Evolutionary conservation across 23 tunicate genomes (phyloP).

Genomic region (Halocynthia roretzi): DNA sequence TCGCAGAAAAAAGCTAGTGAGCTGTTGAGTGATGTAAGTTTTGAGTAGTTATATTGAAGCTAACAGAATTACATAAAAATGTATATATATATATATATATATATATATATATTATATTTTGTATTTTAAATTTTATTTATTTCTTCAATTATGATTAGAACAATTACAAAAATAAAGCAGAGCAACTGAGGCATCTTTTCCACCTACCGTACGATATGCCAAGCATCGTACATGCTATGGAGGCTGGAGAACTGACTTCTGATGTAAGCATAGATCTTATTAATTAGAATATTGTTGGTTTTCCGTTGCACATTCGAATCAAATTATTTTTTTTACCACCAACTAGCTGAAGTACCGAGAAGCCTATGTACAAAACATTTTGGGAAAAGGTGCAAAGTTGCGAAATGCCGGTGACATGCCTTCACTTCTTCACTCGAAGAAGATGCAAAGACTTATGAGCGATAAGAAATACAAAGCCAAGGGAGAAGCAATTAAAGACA

Average conservation of each 20-base stretch:
- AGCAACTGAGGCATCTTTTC: slow-evolving; percentile 30
- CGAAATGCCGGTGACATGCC: slow-evolving; percentile 42
- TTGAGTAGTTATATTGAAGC: background rate
- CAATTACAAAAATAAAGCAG: slow-evolving; percentile 65
- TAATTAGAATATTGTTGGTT: background rate
- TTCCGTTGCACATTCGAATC: background rate
- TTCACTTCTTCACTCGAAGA: slow-evolving; percentile 58
- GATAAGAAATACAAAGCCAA: slow-evolving; percentile 62
- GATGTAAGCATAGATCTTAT: slow-evolving; percentile 42
- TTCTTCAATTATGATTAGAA: slow-evolving; percentile 21
- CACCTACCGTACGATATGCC: slow-evolving; percentile 63
- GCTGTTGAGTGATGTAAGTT: slow-evolving; percentile 62
- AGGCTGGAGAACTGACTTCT: slow-evolving; percentile 43
- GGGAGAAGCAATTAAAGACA: slow-evolving; percentile 65
- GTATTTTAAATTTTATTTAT: no score
- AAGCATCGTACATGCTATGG: slow-evolving; percentile 61
- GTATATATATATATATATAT: no score
- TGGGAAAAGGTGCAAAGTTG: slow-evolving; percentile 66
- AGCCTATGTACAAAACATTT: slow-evolving; percentile 30
- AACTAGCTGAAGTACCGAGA: slow-evolving; percentile 49
- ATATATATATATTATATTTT: no score
- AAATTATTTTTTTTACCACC: background rate
- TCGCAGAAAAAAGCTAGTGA: slow-evolving; percentile 76
- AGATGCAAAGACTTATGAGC: slow-evolving; percentile 71
- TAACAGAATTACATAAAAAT: no score